phyloP scores from a whole-genome alignment of 1,140 invertebrate genomes.

The Pseudomyrmex cubaensis region DNA sequence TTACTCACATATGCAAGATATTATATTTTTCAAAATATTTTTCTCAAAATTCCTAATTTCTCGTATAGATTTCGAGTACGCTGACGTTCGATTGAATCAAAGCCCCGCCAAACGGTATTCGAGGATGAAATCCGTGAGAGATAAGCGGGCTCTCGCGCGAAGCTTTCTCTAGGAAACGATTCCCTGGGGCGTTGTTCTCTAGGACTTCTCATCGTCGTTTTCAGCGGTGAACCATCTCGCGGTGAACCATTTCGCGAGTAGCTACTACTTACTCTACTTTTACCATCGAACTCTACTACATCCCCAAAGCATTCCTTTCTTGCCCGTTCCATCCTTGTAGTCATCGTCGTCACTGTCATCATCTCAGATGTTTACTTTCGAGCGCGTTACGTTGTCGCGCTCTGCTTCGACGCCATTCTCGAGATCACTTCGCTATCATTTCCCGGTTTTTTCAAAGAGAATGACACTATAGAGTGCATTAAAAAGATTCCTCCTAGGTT shows the following conservation, averaged over 20 bases:
- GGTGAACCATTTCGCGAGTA: slow-evolving; percentile 2
- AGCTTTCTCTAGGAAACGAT: slow-evolving; percentile 68
- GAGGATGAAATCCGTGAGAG: slow-evolving; percentile 30
- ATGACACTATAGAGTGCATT: slow-evolving; percentile 14
- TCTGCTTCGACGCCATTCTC: slow-evolving; percentile 36
- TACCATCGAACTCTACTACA: neutral
- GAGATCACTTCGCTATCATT: slow-evolving; percentile 50
- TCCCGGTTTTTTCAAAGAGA: neutral
- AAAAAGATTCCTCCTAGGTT: slow-evolving; percentile 9
- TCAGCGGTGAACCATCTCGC: slow-evolving; percentile 25
- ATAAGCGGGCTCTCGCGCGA: slow-evolving; percentile 27
- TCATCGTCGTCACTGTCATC: neutral
- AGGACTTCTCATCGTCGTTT: slow-evolving; percentile 71
- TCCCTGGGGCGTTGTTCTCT: slow-evolving; percentile 72
- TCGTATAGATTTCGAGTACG: slow-evolving; percentile 1
- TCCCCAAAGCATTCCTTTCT: slow-evolving; percentile 40
- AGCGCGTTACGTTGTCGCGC: slow-evolving; percentile 38
- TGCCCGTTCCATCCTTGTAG: slow-evolving; percentile 1
- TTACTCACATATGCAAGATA: too few relatives aligned
- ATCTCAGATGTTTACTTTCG: slow-evolving; percentile 55
- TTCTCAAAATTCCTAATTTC: slow-evolving; percentile 30
- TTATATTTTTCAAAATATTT: neutral
- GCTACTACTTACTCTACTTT: too few relatives aligned
- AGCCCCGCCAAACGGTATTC: slow-evolving; percentile 5
- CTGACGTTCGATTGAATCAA: slow-evolving; percentile 40